Conservation (phyloP, 1,140 invertebrate species). For the Listronotus bonariensis region DNA sequence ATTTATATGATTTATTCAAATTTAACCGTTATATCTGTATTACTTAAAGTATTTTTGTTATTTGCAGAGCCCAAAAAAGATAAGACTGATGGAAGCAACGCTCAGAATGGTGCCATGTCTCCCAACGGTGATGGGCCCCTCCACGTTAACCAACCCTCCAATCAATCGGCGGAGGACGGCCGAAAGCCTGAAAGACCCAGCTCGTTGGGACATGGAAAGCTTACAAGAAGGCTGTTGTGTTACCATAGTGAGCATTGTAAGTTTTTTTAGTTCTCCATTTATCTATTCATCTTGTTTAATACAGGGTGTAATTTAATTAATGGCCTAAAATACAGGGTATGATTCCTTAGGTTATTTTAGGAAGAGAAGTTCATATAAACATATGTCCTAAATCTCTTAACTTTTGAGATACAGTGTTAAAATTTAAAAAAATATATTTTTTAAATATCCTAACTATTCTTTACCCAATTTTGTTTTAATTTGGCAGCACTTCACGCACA, state of each 20-base stretch:
- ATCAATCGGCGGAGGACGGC: slow-evolving; percentile 53
- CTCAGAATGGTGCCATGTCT: slow-evolving; percentile 66
- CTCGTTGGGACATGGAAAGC: slow-evolving; percentile 72
- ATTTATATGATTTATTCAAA: no score
- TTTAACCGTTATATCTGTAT: no score
- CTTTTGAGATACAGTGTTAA: no score
- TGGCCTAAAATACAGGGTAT: no score
- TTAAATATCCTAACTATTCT: no score
- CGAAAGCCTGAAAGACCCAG: slow-evolving; percentile 73
- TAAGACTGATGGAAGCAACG: slow-evolving; percentile 77
- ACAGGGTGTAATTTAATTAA: no score
- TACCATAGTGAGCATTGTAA: slow-evolving; percentile 75
- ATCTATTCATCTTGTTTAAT: not conserved
- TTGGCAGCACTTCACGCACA: no score
- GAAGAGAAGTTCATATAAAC: no score
- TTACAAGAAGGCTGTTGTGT: slow-evolving; percentile 71
- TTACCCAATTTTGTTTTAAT: no score
- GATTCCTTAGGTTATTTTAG: no score
- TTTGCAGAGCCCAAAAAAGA: slow-evolving; percentile 87
- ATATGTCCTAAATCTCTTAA: no score
- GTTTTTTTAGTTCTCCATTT: slow-evolving; percentile 45
- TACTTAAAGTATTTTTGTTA: slow-evolving; percentile 10
- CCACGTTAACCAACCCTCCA: slow-evolving; percentile 49
- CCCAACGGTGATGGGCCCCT: slow-evolving; percentile 61
- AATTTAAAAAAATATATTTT: no score